These are phyloP conservation scores for Argyresthia albistria DNA, from an alignment of 2,888 invertebrate species.

Conservation along the genomic window DNA sequence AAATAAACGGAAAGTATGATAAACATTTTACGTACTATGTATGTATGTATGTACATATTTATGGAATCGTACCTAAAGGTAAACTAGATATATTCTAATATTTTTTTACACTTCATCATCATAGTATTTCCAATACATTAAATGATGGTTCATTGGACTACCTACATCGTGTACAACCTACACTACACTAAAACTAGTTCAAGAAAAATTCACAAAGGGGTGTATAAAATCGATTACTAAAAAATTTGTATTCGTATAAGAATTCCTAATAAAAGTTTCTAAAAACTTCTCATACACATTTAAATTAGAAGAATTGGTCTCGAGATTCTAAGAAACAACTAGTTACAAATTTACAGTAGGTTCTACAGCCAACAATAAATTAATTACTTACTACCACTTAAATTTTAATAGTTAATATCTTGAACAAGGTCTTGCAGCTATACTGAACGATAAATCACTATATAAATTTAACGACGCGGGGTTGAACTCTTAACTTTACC, in stretches of 20 bases:
- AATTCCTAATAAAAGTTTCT: slow-evolving; percentile 44
- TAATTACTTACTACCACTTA: slow-evolving; percentile 8
- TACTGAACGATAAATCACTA: too few relatives aligned
- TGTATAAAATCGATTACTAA: slow-evolving; percentile 58
- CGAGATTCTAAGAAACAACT: slow-evolving; percentile 58
- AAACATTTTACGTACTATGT: too few relatives aligned
- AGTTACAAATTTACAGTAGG: too few relatives aligned
- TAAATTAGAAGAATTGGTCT: slow-evolving; percentile 47
- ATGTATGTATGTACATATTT: too few relatives aligned
- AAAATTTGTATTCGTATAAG: slow-evolving; percentile 54
- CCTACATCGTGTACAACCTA: slow-evolving; percentile 29
- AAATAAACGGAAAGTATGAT: too few relatives aligned
- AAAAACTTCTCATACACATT: slow-evolving; percentile 46
- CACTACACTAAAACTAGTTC: slow-evolving; percentile 39
- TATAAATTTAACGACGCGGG: too few relatives aligned
- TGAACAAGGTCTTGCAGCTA: too few relatives aligned
- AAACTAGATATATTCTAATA: too few relatives aligned
- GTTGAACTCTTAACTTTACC: too few relatives aligned
- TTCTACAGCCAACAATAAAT: slow-evolving; percentile 41
- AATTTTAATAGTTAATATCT: too few relatives aligned
- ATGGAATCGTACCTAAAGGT: too few relatives aligned
- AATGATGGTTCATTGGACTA: slow-evolving; percentile 28
- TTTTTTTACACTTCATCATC: too few relatives aligned
- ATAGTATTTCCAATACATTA: slow-evolving; percentile 13
- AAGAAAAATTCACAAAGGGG: slow-evolving; percentile 54